Evolutionary conservation across 2,888 invertebrate genomes (phyloP).

Genomic region (Oligia strigilis): DNA sequence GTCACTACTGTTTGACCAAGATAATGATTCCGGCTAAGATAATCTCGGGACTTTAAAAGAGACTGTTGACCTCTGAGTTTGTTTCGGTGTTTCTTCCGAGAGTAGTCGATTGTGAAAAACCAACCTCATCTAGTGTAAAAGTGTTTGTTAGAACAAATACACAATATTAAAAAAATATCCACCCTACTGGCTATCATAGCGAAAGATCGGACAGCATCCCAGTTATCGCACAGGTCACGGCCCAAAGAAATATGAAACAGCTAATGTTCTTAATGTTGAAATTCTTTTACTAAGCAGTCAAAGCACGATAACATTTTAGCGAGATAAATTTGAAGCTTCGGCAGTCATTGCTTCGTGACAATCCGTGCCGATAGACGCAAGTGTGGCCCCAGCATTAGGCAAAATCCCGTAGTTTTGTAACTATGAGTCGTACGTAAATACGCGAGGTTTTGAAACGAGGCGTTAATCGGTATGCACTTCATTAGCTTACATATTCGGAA

Average conservation of each 20-base stretch:
- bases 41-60: neutral
- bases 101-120: neutral
- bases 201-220: neutral
- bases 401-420: slow-evolving; percentile 34
- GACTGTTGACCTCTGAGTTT: neutral
- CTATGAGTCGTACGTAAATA: slow-evolving; percentile 30
- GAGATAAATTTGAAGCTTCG: neutral
- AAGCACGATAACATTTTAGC: neutral
- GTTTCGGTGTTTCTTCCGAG: neutral
- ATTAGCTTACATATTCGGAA: slow-evolving; percentile 51
- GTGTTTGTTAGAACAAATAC: neutral
- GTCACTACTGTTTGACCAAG: neutral
- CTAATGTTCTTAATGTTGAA: neutral
- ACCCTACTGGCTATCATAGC: too few species aligned
- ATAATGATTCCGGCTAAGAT: neutral
- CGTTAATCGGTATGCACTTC: slow-evolving; percentile 50
- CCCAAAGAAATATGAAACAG: neutral
- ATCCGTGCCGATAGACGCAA: neutral
- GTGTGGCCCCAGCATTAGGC: neutral
- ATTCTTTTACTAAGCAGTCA: too few species aligned
- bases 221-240: too few species aligned
- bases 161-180: neutral
- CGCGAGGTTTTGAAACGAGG: slow-evolving; percentile 42
- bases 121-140: neutral
- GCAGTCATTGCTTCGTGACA: neutral